These are phyloP conservation scores for Cairina moschata DNA, from an alignment of 2,113 vertebrate genomes.

Conservation along the genomic window DNA sequence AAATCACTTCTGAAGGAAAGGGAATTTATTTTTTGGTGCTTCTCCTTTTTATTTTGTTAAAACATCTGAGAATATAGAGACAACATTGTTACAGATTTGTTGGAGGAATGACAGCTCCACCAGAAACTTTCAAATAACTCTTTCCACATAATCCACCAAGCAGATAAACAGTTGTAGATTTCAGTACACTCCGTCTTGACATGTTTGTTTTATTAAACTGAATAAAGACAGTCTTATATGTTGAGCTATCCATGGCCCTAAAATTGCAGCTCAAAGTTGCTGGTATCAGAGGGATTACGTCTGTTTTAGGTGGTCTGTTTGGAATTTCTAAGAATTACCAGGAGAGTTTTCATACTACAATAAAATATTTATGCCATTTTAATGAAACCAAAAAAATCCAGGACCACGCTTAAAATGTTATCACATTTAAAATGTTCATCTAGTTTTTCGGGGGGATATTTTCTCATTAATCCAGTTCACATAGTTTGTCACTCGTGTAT, in stretches of 20 bases:
- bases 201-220: background rate
- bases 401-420: background rate
- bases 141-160: background rate
- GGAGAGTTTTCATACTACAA: background rate
- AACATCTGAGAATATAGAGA: background rate
- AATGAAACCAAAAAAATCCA: background rate
- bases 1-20: background rate
- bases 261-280: background rate
- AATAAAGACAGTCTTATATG: background rate
- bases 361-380: background rate
- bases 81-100: background rate
- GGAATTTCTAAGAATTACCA: constrained; percentile 9
- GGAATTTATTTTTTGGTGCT: background rate
- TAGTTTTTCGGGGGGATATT: constrained; percentile 51
- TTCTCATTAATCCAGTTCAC: constrained; percentile 89
- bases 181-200: background rate
- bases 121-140: background rate
- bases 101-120: background rate
- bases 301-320: background rate
- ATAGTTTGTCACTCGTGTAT: constrained; percentile 89
- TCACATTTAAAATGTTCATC: background rate
- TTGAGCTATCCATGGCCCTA: background rate
- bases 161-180: background rate
- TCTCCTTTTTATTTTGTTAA: background rate
- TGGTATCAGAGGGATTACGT: background rate